phyloP scores from a whole-genome alignment of 1,140 invertebrate species.

The Brachionus paranguensis region DNA sequence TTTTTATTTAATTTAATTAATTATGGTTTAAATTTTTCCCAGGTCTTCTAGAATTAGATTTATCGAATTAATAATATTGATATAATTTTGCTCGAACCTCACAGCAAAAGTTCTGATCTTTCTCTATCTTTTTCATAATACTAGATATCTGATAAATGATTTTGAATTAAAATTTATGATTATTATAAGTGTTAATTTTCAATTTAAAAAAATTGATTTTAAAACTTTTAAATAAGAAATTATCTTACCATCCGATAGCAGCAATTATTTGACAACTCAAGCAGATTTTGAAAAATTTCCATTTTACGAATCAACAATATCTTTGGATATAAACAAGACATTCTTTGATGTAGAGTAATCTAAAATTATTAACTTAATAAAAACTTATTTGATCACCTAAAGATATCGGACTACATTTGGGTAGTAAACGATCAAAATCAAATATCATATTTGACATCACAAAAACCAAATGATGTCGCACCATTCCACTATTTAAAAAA shows the following conservation, averaged over 20 bases:
- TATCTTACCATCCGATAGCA: neutral
- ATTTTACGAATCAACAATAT: neutral
- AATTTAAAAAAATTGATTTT: neutral
- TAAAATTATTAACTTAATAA: neutral
- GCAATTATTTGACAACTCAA: neutral
- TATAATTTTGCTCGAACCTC: no score
- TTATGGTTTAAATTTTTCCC: no score
- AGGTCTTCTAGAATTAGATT: no score
- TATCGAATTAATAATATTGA: no score
- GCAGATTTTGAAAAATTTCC: neutral
- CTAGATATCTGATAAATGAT: no score
- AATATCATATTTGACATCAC: neutral
- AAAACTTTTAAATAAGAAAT: neutral
- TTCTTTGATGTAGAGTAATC: neutral
- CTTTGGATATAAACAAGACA: neutral
- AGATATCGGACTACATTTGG: neutral
- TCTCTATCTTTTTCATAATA: no score
- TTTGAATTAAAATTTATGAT: no score
- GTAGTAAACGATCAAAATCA: neutral
- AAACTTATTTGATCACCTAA: no score
- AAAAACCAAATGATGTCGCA: neutral
- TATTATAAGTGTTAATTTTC: no score
- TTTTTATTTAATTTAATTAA: no score
- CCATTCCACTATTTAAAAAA: neutral
- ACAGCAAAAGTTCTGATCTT: no score